phyloP scores from a whole-genome alignment of 2,797 vertebrate species.

The Glossophaga mutica region DNA sequence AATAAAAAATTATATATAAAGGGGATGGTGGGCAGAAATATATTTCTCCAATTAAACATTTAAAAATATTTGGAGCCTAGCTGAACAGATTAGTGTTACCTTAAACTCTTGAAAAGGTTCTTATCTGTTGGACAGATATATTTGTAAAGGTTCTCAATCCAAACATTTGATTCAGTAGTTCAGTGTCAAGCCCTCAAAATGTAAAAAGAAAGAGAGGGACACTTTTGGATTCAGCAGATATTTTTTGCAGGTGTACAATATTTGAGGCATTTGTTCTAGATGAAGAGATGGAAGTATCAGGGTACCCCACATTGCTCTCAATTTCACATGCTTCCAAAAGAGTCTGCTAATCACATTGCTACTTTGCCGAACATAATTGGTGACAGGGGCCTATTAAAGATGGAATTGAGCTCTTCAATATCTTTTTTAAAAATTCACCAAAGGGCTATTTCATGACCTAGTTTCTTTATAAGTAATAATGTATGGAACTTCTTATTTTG shows the following conservation, averaged over 20 bases:
- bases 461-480: constrained; percentile 53
- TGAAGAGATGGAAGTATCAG: neutral
- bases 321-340: neutral
- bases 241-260: neutral
- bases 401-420: constrained; percentile 23
- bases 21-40: neutral
- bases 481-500: constrained; percentile 47
- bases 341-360: neutral
- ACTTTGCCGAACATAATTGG: neutral
- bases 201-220: neutral
- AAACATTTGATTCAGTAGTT: constrained; percentile 10
- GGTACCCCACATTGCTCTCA: neutral
- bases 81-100: neutral
- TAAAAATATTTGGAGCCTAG: neutral
- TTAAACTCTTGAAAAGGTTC: constrained; percentile 5
- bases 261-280: neutral
- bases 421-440: neutral
- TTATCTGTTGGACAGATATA: neutral
- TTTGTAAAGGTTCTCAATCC: neutral
- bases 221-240: neutral
- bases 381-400: neutral
- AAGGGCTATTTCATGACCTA: constrained; percentile 55
- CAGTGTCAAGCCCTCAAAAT: neutral
- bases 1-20: neutral
- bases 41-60: constrained; percentile 21